These are phyloP conservation scores for Philantomba maxwellii DNA, from an alignment of 2,113 vertebrate species.

Conservation along the genomic window DNA sequence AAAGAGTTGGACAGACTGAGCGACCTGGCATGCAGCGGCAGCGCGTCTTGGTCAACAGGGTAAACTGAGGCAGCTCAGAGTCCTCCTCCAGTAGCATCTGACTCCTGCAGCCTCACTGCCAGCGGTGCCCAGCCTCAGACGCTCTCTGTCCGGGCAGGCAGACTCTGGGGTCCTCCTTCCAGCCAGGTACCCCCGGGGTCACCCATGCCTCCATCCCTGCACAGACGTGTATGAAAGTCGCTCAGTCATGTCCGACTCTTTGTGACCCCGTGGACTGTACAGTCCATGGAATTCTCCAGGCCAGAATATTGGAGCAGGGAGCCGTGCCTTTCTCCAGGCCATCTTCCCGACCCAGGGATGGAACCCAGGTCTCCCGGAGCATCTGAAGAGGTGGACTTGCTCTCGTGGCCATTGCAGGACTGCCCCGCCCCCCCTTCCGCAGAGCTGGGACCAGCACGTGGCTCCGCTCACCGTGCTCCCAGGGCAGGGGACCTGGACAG, in stretches of 20 bases:
- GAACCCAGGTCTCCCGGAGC: background rate
- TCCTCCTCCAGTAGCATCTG: background rate
- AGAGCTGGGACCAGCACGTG: too few relatives aligned
- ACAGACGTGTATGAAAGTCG: background rate
- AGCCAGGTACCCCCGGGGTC: background rate
- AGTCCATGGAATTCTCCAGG: background rate
- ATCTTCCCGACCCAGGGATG: background rate
- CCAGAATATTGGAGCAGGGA: background rate
- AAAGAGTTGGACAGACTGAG: background rate
- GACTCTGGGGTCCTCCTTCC: background rate
- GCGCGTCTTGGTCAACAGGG: accelerated
- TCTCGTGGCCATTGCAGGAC: background rate
- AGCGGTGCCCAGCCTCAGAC: background rate
- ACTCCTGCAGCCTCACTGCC: accelerated
- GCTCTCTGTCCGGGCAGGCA: background rate
- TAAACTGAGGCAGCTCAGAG: background rate
- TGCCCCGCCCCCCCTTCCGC: accelerated
- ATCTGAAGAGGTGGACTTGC: background rate
- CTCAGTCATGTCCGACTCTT: background rate
- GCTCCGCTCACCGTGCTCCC: accelerated
- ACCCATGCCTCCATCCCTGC: accelerated
- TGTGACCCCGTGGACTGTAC: background rate
- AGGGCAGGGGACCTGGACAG: background rate
- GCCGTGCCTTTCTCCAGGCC: background rate
- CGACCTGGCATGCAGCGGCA: background rate